Percentiles rank a stretch among this genome's conserved stretches.
phyloP scores from a whole-genome alignment of 30 jellyfish, hydroid and myxozoan genomes.

The Cassiopea andromeda region DNA sequence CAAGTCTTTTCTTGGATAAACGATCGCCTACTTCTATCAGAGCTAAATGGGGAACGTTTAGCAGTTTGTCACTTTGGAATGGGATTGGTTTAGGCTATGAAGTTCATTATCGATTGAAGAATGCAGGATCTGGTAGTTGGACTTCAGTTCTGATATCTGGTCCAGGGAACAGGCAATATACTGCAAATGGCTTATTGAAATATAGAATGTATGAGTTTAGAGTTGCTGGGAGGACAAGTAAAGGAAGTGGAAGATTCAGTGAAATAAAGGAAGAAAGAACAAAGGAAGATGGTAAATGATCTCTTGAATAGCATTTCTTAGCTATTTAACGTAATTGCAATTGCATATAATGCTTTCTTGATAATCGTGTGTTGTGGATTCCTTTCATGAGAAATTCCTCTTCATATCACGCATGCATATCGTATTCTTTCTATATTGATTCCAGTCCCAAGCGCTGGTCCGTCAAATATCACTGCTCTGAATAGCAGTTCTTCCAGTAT shows the following conservation, averaged over 20 bases:
- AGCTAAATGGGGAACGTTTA: slow-evolving; percentile 36
- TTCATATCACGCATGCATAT: too few species aligned
- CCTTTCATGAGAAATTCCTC: too few species aligned
- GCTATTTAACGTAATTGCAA: background rate
- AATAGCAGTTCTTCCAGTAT: slow-evolving; percentile 53
- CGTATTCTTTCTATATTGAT: background rate
- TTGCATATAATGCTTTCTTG: background rate
- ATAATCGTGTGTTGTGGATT: too few species aligned
- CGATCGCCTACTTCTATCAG: slow-evolving; percentile 24
- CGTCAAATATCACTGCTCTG: slow-evolving; percentile 11
- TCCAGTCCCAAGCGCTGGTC: slow-evolving; percentile 44
- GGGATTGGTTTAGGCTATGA: slow-evolving; percentile 48
- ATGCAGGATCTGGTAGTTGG: slow-evolving; percentile 20
- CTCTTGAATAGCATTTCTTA: background rate
- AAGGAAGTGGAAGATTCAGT: slow-evolving; percentile 63
- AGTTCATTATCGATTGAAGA: slow-evolving; percentile 37
- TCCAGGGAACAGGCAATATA: background rate
- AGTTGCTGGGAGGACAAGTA: slow-evolving; percentile 55
- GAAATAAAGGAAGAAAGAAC: slow-evolving; percentile 60
- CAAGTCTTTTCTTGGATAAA: background rate
- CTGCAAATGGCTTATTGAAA: slow-evolving; percentile 7
- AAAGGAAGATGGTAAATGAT: slow-evolving; percentile 51
- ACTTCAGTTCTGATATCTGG: background rate
- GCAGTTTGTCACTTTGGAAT: background rate
- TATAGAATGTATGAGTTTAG: slow-evolving; percentile 42